Conservation (phyloP, 2,797 vertebrate genomes). For the Petrocephalus sullivani region DNA sequence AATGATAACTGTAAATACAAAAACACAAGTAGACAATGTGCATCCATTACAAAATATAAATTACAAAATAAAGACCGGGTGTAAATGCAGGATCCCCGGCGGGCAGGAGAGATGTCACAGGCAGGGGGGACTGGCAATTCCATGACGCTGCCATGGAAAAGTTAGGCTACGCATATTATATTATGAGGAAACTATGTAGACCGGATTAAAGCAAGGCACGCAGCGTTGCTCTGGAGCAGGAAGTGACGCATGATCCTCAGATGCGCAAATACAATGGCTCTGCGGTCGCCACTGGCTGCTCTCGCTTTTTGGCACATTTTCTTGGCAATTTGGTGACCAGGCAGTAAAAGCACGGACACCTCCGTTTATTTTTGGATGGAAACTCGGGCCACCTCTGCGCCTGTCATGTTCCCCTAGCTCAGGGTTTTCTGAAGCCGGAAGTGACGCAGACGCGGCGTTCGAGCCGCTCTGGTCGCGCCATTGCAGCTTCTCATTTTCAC, state of each 20-base stretch:
- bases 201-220: neutral
- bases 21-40: too few relatives aligned
- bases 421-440: neutral
- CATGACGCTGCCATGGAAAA: neutral
- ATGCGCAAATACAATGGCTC: neutral
- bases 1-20: too few relatives aligned
- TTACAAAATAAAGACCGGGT: neutral
- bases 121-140: neutral
- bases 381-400: neutral
- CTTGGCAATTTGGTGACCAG: neutral
- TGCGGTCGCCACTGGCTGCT: neutral
- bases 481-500: neutral
- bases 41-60: too few relatives aligned
- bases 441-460: neutral
- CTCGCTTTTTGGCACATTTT: neutral
- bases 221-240: neutral
- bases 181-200: neutral
- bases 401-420: neutral
- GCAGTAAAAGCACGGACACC: neutral
- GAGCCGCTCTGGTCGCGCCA: neutral
- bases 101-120: neutral
- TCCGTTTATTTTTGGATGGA: neutral
- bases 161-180: neutral
- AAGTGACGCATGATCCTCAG: neutral
- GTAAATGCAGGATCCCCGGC: neutral